Base-by-base conservation (phyloP, 2,113 vertebrate genomes). In the Hyperopisus bebe region DNA sequence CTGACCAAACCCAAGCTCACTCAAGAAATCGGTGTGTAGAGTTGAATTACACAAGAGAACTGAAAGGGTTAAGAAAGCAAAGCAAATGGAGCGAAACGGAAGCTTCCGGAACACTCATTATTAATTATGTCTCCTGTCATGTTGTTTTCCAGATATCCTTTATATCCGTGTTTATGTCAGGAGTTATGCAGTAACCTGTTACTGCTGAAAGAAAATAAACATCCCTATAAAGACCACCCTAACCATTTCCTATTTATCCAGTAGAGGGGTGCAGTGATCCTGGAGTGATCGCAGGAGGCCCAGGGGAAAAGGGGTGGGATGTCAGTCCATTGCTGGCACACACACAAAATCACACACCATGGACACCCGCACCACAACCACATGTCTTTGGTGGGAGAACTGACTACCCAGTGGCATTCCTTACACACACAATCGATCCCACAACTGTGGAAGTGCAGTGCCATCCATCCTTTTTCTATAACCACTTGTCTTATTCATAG, bases 111-210 rank as follows among this genome's bases (percentile, higher is more conserved):
- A 80, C 15, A 1, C 31, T 77, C 35, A 31, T 39, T 80, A 42
- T 80, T 80, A 39, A 39, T 80, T 42, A 80, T 80, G 35, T 80
- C 35, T 80, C 74, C 82, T 84, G 82, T 84, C 82, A 84, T 24
- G 82, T 84, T 84, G 44, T 84, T 84, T 84, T 84, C 9, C 39
- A 84, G 82, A 47, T 84, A 84, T 84, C 6, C 44, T 84, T 84
- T 46, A 84, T 84, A 47, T 47, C 21, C 39, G 21, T 46, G 82
- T 84, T 84, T 84, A 46, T 84, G 44, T 24, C 44, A 84, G 44
- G 44, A 84, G 46, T 44, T 47, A 44, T 24, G 31, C 53, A 55
- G 53, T 84, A 84, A 47, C 47, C 44, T n/a, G 44, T 84, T 84
- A 10, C 82, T 11, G 24, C 44, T 84, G 3, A 46, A 47, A 47